These are phyloP conservation scores for Megaceryle torquata DNA, from an alignment of 2,113 vertebrate species.

Conservation along the genomic window DNA sequence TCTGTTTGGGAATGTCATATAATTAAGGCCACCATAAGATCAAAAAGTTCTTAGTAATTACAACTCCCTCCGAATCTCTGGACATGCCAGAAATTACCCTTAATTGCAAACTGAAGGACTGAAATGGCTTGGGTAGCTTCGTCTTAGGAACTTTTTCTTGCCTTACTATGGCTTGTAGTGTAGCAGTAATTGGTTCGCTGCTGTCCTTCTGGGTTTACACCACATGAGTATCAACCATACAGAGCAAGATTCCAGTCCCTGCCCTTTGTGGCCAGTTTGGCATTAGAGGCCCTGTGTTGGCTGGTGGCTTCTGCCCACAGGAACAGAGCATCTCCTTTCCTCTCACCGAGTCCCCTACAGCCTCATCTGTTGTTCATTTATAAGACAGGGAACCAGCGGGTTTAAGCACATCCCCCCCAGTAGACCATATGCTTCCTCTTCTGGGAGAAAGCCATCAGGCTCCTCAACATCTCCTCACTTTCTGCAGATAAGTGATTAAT, in stretches of 20 bases:
- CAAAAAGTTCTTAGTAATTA: neutral
- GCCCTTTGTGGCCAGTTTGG: neutral
- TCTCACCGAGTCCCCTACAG: neutral
- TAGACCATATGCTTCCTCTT: fast-evolving
- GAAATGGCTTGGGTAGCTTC: neutral
- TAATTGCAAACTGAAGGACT: neutral
- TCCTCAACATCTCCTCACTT: neutral
- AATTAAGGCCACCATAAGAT: neutral
- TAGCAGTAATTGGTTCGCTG: neutral
- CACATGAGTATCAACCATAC: neutral
- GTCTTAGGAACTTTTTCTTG: neutral
- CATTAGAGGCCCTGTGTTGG: neutral
- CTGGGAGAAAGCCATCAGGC: neutral
- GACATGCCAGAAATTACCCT: neutral
- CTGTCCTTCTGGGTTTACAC: neutral
- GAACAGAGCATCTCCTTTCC: neutral
- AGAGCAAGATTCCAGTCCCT: neutral
- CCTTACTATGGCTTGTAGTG: neutral
- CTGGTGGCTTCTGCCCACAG: neutral
- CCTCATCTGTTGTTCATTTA: no score
- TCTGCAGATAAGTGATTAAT: neutral
- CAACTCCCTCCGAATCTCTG: neutral
- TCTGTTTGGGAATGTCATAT: neutral
- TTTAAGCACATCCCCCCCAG: neutral
- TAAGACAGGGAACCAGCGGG: neutral